Evolutionary conservation across 1,140 invertebrate species (phyloP).

Genomic region (Aphidius ervi): DNA sequence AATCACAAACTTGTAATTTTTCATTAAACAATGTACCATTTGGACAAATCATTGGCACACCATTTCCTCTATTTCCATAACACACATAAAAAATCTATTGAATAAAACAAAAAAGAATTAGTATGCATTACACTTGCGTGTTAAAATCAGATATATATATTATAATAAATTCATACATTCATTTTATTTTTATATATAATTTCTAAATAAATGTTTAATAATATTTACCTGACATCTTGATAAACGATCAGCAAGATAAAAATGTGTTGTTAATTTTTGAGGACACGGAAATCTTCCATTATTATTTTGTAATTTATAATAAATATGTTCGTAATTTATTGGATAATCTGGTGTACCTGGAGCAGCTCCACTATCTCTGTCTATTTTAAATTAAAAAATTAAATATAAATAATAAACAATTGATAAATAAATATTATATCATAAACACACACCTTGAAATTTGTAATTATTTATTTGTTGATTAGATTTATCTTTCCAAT

Average conservation of each 20-base stretch:
- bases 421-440: too few relatives aligned
- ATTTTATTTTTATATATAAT: conserved; percentile 3
- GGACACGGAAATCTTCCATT: conserved; percentile 26
- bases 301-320: conserved; percentile 21
- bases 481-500: not conserved
- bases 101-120: not conserved
- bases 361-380: conserved; percentile 23
- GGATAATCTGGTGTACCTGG: conserved; percentile 39
- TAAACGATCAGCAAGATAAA: conserved; percentile 26
- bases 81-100: conserved; percentile 49
- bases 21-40: conserved; percentile 56
- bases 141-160: too few relatives aligned
- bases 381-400: conserved; percentile 6
- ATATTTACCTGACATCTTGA: conserved; percentile 28
- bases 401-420: too few relatives aligned
- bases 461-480: conserved; percentile 23
- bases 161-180: not conserved
- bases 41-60: conserved; percentile 53
- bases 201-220: not conserved
- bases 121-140: too few relatives aligned
- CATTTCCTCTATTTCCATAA: conserved; percentile 40
- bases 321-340: conserved; percentile 26
- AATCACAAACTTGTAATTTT: conserved; percentile 47
- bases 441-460: not conserved
- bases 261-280: conserved; percentile 14